Evolutionary conservation across 2,888 invertebrate genomes (phyloP).

Genomic region (Plagodis pulveraria): DNA sequence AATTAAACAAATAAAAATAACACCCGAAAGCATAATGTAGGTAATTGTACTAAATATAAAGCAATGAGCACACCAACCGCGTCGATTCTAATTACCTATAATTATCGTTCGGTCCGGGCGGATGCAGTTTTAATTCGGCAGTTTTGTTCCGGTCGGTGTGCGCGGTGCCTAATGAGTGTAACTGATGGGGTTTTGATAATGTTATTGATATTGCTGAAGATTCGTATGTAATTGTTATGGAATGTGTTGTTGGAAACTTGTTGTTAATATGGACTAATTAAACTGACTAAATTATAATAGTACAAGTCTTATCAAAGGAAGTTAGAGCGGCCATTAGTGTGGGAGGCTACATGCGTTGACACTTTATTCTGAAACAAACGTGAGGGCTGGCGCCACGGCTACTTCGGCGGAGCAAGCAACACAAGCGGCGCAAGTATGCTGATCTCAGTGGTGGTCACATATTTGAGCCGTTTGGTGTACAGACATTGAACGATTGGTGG

Average conservation of each 20-base stretch:
- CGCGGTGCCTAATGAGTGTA: conserved; percentile 67
- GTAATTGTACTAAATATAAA: conserved; percentile 59
- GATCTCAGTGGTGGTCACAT: too few species aligned
- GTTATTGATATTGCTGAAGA: conserved; percentile 60
- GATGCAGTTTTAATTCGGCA: conserved; percentile 79
- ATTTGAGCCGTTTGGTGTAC: too few species aligned
- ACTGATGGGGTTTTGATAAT: conserved; percentile 76
- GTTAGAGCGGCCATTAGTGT: too few species aligned
- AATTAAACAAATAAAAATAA: conserved; percentile 25
- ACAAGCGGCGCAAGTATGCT: too few species aligned
- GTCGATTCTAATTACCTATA: conserved; percentile 74
- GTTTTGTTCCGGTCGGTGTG: conserved; percentile 58
- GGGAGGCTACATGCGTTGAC: too few species aligned
- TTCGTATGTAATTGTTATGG: conserved; percentile 4
- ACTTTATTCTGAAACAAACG: too few species aligned
- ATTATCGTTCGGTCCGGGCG: conserved; percentile 65
- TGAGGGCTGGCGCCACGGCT: too few species aligned
- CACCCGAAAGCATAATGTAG: conserved; percentile 41
- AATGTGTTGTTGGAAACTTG: not conserved
- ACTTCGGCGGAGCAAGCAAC: too few species aligned
- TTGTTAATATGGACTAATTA: too few species aligned
- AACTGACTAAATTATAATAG: too few species aligned
- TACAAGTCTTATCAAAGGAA: too few species aligned
- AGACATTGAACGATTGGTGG: too few species aligned
- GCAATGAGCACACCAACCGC: conserved; percentile 55